phyloP scores from a whole-genome alignment of 2,888 invertebrate genomes.

The Drosophila pegasa region DNA sequence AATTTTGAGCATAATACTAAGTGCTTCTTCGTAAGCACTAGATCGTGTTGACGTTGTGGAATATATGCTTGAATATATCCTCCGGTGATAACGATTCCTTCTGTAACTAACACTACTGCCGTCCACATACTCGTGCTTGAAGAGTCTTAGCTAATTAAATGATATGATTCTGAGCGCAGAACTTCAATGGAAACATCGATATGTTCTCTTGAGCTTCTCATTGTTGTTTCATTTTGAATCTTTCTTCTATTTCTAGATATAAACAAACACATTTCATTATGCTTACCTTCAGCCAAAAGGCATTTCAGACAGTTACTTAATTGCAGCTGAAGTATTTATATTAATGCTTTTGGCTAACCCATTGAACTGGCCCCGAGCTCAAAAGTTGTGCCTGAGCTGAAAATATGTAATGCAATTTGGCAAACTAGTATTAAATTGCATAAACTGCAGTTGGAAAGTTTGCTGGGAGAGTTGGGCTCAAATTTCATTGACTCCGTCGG shows the following conservation, averaged over 20 bases:
- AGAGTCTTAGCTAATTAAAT: too few relatives aligned
- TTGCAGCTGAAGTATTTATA: slow-evolving; percentile 2
- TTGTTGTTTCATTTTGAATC: background rate
- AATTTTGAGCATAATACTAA: too few relatives aligned
- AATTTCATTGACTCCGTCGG: slow-evolving; percentile 41
- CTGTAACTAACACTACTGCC: too few relatives aligned
- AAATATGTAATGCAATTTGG: slow-evolving; percentile 41
- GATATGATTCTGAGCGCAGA: too few relatives aligned
- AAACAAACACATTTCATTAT: background rate
- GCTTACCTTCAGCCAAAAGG: background rate
- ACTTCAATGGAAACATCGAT: too few relatives aligned
- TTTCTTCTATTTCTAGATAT: background rate
- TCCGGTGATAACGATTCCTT: too few relatives aligned
- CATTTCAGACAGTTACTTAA: background rate
- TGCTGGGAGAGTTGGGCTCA: slow-evolving; percentile 26
- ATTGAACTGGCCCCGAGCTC: slow-evolving; percentile 20
- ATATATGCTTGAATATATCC: too few relatives aligned
- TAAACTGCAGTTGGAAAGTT: slow-evolving; percentile 53
- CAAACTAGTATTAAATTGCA: slow-evolving; percentile 45
- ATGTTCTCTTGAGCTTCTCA: background rate
- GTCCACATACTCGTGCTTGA: too few relatives aligned
- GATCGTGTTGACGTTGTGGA: too few relatives aligned
- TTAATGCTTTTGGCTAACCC: slow-evolving; percentile 16
- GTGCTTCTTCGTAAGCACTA: too few relatives aligned
- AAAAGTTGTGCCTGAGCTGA: slow-evolving; percentile 16